phyloP scores from a whole-genome alignment of 2,113 vertebrate species.

The Petrocephalus zakoni region DNA sequence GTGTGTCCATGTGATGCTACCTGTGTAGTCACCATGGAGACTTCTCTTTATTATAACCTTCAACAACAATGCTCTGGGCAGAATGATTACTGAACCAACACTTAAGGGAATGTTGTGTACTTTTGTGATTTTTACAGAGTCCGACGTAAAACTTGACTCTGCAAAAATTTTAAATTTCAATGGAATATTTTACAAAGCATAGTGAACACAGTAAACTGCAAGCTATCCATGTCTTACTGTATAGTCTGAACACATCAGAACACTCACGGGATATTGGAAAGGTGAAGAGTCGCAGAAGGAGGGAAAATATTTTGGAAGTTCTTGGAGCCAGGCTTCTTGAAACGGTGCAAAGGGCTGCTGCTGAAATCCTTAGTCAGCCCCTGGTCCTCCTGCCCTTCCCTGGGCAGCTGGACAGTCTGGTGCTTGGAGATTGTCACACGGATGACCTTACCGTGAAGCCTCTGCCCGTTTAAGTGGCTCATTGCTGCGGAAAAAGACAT shows the following conservation, averaged over 20 bases:
- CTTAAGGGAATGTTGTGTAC: background rate
- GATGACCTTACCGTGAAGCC: conserved; percentile 70
- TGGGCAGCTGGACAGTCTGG: conserved; percentile 68
- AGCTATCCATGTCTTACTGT: background rate
- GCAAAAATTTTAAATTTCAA: background rate
- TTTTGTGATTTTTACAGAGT: background rate
- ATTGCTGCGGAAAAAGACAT: conserved; percentile 57
- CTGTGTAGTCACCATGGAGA: too few relatives aligned
- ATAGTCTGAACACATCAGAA: background rate
- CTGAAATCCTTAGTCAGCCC: conserved; percentile 75
- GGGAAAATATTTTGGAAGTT: conserved; percentile 77
- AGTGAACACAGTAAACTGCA: background rate
- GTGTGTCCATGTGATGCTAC: too few relatives aligned
- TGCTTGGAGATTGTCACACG: conserved; percentile 68
- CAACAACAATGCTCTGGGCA: background rate
- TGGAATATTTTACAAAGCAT: background rate
- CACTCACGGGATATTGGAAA: conserved; percentile 80
- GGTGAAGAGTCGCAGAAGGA: conserved; percentile 76
- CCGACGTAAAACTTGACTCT: background rate
- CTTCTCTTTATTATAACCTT: background rate
- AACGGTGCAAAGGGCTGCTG: conserved; percentile 75
- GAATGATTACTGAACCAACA: background rate
- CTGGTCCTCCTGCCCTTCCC: conserved; percentile 63
- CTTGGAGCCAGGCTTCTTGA: conserved; percentile 72
- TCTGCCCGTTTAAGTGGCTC: conserved; percentile 72